These are phyloP conservation scores for Panthera uncia DNA, from an alignment of 2,113 vertebrate genomes.

Conservation along the genomic window DNA sequence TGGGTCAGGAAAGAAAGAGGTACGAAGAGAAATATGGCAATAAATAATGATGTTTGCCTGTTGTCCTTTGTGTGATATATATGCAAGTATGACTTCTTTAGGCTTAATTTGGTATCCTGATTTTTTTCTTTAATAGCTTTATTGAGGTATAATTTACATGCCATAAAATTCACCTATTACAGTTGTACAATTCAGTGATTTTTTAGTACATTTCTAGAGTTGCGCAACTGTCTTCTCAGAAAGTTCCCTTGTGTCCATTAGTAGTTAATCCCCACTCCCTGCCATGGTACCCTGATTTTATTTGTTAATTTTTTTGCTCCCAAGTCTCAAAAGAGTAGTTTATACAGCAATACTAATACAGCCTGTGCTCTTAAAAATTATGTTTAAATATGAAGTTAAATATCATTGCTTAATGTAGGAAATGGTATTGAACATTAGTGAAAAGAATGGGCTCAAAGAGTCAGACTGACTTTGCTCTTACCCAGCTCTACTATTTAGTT, in stretches of 20 bases:
- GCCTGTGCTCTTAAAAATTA: not conserved
- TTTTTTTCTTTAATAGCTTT: not conserved
- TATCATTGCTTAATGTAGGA: not conserved
- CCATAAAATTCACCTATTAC: not conserved
- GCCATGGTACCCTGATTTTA: not conserved
- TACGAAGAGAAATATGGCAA: not conserved
- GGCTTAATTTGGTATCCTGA: not conserved
- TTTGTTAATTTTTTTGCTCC: not conserved
- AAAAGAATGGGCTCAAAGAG: not conserved
- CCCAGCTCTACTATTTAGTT: not conserved
- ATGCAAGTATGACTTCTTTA: not conserved
- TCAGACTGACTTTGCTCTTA: not conserved
- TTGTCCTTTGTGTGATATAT: not conserved
- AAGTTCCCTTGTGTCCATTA: not conserved
- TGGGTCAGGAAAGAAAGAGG: not conserved
- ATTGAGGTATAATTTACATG: conserved; percentile 18
- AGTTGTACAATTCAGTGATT: not conserved
- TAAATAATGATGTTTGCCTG: not conserved
- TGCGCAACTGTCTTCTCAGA: not conserved
- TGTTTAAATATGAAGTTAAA: conserved; percentile 18
- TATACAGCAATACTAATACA: not conserved
- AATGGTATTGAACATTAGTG: not conserved
- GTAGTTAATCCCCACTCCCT: not conserved
- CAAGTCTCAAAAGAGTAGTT: not conserved
- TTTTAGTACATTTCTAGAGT: conserved; percentile 22